phyloP scores from a whole-genome alignment of 2,797 vertebrate genomes.

The Arnoldichthys spilopterus region DNA sequence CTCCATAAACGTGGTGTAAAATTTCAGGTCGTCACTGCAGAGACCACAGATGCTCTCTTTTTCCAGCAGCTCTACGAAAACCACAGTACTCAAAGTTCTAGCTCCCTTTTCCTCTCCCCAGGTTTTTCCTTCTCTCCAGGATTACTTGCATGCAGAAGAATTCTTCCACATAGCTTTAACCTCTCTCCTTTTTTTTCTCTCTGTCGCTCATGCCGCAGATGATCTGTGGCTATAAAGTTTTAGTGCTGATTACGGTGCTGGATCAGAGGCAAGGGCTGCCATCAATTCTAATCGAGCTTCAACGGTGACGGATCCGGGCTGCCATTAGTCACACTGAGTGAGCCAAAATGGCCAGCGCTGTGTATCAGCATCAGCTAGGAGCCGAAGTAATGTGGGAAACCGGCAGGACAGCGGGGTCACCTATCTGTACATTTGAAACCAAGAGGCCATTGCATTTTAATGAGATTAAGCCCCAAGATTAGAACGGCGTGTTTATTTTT shows the following conservation, averaged over 20 bases:
- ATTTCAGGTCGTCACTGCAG: neutral
- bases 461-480: constrained; percentile 33
- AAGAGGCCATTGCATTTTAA: constrained; percentile 32
- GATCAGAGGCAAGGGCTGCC: constrained; percentile 54
- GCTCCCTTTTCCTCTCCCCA: constrained; percentile 32
- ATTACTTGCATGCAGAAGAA: constrained; percentile 68
- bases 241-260: constrained; percentile 53
- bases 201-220: constrained; percentile 44
- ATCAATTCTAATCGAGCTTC: constrained; percentile 52
- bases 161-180: constrained; percentile 58
- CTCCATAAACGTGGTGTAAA: neutral
- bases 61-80: constrained; percentile 50
- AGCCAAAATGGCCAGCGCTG: constrained; percentile 20
- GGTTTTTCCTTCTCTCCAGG: constrained; percentile 30
- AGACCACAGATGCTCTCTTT: neutral
- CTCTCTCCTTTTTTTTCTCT: constrained; percentile 42
- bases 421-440: constrained; percentile 37
- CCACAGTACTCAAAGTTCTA: constrained; percentile 34
- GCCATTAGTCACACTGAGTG: constrained; percentile 34
- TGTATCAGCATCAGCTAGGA: constrained; percentile 3
- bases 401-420: neutral
- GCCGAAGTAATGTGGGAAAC: constrained; percentile 15
- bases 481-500: constrained; percentile 14
- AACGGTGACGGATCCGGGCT: constrained; percentile 50
- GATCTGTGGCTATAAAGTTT: constrained; percentile 64